Base-by-base conservation (phyloP, 2,888 invertebrate genomes). In the Drosophila bunnanda region DNA sequence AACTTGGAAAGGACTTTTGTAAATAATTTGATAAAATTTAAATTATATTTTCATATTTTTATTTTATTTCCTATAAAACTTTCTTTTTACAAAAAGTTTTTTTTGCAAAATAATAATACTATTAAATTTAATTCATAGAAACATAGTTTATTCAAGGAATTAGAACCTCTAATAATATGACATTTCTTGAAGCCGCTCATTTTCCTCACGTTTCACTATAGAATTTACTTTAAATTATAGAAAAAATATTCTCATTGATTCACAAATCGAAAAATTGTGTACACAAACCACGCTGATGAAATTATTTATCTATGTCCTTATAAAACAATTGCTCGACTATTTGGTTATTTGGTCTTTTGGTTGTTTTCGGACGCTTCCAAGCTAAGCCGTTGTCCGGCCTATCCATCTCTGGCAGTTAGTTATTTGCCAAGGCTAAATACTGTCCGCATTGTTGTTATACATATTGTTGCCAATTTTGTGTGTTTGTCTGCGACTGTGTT, bases 381-480 rank as follows among this genome's bases (percentile, higher is more conserved):
- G 48, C 48, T 48, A 67, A 55, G 44, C 64, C 28, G 43, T 39
- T 48, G 43, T 43, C 43, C 54, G 20, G 62, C 68, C 50, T 50
- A 68, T 68, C 56, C 69, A 46, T 68, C 57, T 57, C 46, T 38
- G 67, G 43, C 68, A 57, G 57, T 68, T 41, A 39, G 53, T 36
- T 70, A 55, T 71, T 62, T 72, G 73, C 73, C 71, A 59, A 59
- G 68, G 68, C 71, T 71, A 69, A 68, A 68, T 70, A 68, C 71
- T 73, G 58, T 73, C 48, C 53, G 56, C 59, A 60, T 68, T 62
- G 58, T 69, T 72, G 57, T 72, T 62, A 62, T 54, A 68, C 56
- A 68, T 67, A 68, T 67, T 67, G 66, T 67, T 67, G 66, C 66
- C 55, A 68, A 67, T 67, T 68, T 68, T 67, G 52, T 65, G 52